Base-by-base conservation (phyloP, 2,888 invertebrate genomes). In the Pasiphila rectangulata region DNA sequence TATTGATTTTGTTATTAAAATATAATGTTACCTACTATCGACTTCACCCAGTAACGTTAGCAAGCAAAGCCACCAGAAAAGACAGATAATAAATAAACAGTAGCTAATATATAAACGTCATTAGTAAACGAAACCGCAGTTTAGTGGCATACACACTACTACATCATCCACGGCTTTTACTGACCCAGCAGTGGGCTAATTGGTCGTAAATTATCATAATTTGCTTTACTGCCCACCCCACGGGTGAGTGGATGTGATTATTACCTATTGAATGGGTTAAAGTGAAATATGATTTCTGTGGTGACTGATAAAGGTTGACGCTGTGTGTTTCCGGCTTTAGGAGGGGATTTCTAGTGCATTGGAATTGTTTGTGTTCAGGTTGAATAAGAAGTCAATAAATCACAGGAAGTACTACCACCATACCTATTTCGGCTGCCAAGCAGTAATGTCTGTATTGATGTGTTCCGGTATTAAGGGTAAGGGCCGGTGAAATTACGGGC, bases 161-260 rank as follows among this genome's bases (percentile, higher is more conserved):
- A 12, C 6, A 7, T 42, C 3, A 19, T 41, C 50, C 46, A 37
- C 37, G 62, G 56, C 58, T 75, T 32, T 71, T 59, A 68, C 65
- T 69, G 68, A 61, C 67, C 67, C 69, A 59, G 61, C 61, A 58
- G 63, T 52, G 57, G 51, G 58, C 69, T 81, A 82, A 80, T 80
- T 80, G 82, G 75, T 67, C 67, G 61, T 82, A 80, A 82, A 80
- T 82, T 81, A 81, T 72, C 56, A 76, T 80, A 79, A 81, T 81
- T 72, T 69, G 75, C 71, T 70, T 62, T 54, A 61, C 64, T 72
- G 68, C 72, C 67, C 67, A 75, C 73, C 75, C 70, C 57, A 51
- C 54, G 52, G 59, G 63, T 69, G 61, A 65, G 59, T 62, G 68
- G 67, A 71, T 71, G 63, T 69, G 67, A 68, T 65, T 69, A 71